phyloP scores from a whole-genome alignment of 1,140 invertebrate species.

The Leguminivora glycinivorella region DNA sequence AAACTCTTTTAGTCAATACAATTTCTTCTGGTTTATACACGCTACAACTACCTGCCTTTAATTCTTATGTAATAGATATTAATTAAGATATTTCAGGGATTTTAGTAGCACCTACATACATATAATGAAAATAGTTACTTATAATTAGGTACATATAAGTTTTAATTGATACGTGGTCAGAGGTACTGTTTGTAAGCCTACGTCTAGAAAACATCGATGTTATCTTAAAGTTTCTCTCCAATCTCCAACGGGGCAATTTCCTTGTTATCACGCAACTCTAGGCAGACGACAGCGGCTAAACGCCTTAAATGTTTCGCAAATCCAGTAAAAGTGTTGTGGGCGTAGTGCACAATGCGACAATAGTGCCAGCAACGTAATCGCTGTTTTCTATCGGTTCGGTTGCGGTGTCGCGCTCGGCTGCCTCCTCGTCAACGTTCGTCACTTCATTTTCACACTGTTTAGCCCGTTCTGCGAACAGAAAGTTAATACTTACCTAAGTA shows the following conservation, averaged over 20 bases:
- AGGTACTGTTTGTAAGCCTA: background rate
- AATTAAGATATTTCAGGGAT: no score
- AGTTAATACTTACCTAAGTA: background rate
- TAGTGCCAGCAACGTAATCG: conserved; percentile 66
- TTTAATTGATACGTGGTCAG: background rate
- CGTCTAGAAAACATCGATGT: conserved; percentile 33
- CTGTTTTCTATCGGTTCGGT: conserved; percentile 75
- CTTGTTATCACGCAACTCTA: conserved; percentile 62
- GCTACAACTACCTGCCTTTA: no score
- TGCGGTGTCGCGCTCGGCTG: conserved; percentile 66
- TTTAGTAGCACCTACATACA: no score
- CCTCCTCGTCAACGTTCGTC: conserved; percentile 39
- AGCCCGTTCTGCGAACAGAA: background rate
- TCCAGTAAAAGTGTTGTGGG: conserved; percentile 71
- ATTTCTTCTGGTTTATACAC: no score
- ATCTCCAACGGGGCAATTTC: conserved; percentile 49
- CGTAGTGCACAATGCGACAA: conserved; percentile 70
- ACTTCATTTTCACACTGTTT: conserved; percentile 39
- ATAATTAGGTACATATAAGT: background rate
- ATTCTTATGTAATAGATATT: no score
- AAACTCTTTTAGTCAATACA: no score
- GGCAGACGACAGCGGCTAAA: conserved; percentile 55
- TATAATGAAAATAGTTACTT: no score
- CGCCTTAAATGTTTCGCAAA: conserved; percentile 70
- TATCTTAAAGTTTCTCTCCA: conserved; percentile 36